Conservation (phyloP, 2,797 vertebrate genomes). For the Syndactyla subalaris region DNA sequence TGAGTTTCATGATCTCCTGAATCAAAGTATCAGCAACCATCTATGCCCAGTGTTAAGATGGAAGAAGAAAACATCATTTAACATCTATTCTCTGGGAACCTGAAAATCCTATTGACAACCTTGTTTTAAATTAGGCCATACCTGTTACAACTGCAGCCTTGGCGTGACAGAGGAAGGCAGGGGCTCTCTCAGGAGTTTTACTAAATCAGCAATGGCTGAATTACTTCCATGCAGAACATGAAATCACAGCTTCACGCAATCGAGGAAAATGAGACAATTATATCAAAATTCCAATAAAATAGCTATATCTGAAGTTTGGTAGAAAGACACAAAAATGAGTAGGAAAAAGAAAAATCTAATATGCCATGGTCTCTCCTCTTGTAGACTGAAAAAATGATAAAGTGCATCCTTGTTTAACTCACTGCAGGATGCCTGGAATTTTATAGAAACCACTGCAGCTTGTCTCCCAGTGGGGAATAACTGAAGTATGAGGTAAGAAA, state of each 20-base stretch:
- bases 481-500: conserved; percentile 45
- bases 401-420: conserved; percentile 23
- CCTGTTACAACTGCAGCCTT: not conserved
- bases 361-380: not conserved
- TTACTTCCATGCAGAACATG: conserved; percentile 1
- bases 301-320: not conserved
- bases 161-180: not conserved
- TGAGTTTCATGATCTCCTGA: not conserved
- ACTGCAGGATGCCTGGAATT: conserved; percentile 17
- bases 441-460: conserved; percentile 18
- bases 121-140: not conserved
- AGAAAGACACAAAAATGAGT: not conserved
- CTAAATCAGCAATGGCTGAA: conserved; percentile 17
- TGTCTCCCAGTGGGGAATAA: conserved; percentile 8
- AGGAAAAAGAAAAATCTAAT: not conserved
- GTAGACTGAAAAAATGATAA: conserved; percentile 28
- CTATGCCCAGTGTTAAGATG: not conserved
- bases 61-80: not conserved
- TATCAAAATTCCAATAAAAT: conserved; percentile 2
- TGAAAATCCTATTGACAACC: not conserved
- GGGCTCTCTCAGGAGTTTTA: not conserved
- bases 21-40: not conserved
- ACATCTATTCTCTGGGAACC: not conserved
- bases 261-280: conserved; percentile 10
- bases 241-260: not conserved